Evolutionary conservation across 2,113 vertebrate genomes (phyloP).

Genomic region (Myrmophylax atrothorax): DNA sequence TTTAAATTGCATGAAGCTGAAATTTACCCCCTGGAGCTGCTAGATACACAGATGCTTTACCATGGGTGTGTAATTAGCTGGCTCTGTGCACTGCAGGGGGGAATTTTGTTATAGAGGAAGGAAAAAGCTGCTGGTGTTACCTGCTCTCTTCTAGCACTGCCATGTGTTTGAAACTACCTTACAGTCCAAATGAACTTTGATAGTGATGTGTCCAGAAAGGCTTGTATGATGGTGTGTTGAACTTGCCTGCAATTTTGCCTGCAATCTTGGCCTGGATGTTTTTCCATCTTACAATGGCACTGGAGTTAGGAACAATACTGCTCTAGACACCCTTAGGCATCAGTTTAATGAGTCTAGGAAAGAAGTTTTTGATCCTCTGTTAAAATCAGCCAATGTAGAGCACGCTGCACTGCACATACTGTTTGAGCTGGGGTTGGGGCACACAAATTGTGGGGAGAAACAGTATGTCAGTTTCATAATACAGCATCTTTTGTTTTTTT

Average conservation of each 20-base stretch:
- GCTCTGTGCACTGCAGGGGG: background rate
- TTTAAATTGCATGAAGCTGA: background rate
- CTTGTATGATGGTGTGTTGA: background rate
- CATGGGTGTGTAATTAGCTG: background rate
- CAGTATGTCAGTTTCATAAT: background rate
- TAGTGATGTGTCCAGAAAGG: background rate
- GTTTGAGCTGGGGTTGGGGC: background rate
- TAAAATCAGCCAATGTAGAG: background rate
- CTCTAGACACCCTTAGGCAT: background rate
- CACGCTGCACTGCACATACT: background rate
- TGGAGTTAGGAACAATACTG: background rate
- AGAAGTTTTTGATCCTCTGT: background rate
- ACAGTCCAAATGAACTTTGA: background rate
- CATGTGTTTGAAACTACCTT: background rate
- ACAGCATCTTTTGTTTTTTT: background rate
- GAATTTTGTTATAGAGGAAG: background rate
- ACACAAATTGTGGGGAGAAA: background rate
- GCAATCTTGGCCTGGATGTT: background rate
- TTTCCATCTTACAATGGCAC: background rate
- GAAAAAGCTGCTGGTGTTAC: background rate
- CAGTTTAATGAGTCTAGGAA: background rate
- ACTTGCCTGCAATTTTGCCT: background rate
- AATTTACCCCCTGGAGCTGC: background rate
- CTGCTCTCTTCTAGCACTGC: background rate
- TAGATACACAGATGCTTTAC: background rate